Percentiles rank a stretch among this genome's conserved stretches.
phyloP scores from a whole-genome alignment of 2,888 invertebrate genomes.

The Copidosoma aretas region DNA sequence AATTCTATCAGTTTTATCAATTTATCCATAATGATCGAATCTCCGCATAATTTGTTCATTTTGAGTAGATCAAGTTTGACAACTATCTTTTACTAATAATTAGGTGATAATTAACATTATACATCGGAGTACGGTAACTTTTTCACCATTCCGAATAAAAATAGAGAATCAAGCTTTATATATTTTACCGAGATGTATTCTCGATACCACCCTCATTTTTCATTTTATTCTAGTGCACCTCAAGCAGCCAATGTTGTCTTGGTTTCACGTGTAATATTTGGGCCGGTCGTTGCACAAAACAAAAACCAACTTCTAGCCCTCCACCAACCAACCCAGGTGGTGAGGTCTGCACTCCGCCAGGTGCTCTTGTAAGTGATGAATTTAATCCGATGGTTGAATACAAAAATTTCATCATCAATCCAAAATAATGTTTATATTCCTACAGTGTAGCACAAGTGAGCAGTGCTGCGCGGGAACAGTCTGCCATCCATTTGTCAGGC shows the following conservation, averaged over 20 bases:
- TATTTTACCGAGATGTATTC: no score
- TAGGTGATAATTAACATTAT: no score
- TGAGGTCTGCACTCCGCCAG: slow-evolving; percentile 9
- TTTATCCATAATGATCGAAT: no score
- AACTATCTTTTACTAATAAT: no score
- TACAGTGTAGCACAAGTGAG: not conserved
- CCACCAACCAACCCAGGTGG: not conserved
- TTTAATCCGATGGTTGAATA: not conserved
- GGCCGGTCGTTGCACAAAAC: slow-evolving; percentile 31
- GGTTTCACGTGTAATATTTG: slow-evolving; percentile 29
- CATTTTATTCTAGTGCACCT: slow-evolving; percentile 4
- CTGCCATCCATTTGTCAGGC: slow-evolving; percentile 32
- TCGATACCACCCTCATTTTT: not conserved
- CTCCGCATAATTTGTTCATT: no score
- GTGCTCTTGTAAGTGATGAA: slow-evolving; percentile 12
- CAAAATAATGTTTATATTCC: not conserved
- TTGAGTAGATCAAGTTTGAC: no score
- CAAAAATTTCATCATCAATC: not conserved
- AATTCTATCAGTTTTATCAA: no score
- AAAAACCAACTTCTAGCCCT: slow-evolving; percentile 7
- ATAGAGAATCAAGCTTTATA: no score
- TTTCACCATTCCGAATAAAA: no score
- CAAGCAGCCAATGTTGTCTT: slow-evolving; percentile 30
- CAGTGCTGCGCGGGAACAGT: not conserved
- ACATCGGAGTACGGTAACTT: no score